phyloP scores from a whole-genome alignment of 2,797 vertebrate genomes.

The Crenuchus spilurus region DNA sequence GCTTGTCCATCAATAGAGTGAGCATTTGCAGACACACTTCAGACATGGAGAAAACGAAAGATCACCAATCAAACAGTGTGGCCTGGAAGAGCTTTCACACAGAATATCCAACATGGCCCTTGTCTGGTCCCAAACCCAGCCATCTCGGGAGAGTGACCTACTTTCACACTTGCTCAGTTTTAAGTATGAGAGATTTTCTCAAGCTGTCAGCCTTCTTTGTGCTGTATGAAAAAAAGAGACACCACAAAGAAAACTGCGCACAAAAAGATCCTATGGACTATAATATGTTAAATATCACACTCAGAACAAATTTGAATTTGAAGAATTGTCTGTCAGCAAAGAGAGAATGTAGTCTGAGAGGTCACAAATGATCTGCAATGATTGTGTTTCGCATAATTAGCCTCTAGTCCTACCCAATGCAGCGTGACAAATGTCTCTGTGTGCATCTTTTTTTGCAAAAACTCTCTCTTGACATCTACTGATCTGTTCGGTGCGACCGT shows the following conservation, averaged over 20 bases:
- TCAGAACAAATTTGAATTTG: background rate
- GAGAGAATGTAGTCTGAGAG: background rate
- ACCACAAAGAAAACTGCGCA: slow-evolving; percentile 35
- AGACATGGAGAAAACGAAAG: slow-evolving; percentile 9
- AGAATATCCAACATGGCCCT: slow-evolving; percentile 42
- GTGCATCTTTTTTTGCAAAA: too few species aligned
- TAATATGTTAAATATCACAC: background rate
- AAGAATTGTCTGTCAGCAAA: background rate
- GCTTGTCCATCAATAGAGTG: background rate
- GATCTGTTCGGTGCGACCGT: background rate
- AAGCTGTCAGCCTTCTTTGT: slow-evolving; percentile 38
- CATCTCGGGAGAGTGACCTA: slow-evolving; percentile 40
- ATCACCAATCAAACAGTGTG: slow-evolving; percentile 43
- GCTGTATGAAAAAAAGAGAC: slow-evolving; percentile 12
- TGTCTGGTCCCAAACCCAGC: slow-evolving; percentile 27
- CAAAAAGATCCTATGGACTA: background rate
- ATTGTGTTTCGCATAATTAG: background rate
- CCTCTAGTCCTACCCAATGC: background rate
- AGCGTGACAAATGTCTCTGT: background rate
- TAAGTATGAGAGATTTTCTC: slow-evolving; percentile 24
- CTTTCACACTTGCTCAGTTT: slow-evolving; percentile 39
- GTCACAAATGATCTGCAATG: background rate
- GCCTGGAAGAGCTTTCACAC: slow-evolving; percentile 55
- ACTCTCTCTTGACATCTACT: background rate
- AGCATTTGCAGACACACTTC: background rate